These are phyloP conservation scores for Rhyacichthys aspro DNA, from an alignment of 2,797 vertebrate genomes.

Conservation along the genomic window DNA sequence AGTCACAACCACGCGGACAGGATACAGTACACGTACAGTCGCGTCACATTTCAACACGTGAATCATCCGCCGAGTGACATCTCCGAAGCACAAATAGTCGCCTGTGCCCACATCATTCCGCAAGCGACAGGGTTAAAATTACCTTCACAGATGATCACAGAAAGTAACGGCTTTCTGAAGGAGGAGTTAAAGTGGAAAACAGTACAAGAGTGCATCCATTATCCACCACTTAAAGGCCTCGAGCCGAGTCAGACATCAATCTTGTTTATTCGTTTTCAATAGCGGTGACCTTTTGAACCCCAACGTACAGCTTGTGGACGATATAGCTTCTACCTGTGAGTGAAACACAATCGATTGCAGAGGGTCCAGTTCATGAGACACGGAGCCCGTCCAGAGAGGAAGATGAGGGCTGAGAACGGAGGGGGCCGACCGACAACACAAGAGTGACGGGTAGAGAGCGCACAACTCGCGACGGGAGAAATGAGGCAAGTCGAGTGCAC, in stretches of 20 bases:
- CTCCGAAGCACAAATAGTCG: slow-evolving; percentile 19
- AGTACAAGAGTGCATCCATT: slow-evolving; percentile 30
- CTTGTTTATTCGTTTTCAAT: slow-evolving; percentile 51
- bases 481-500: slow-evolving; percentile 55
- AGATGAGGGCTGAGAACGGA: slow-evolving; percentile 21
- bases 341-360: slow-evolving; percentile 53
- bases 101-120: slow-evolving; percentile 19
- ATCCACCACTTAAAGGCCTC: slow-evolving; percentile 34
- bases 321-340: slow-evolving; percentile 46
- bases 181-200: not conserved
- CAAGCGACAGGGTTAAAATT: slow-evolving; percentile 1
- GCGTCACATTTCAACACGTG: slow-evolving; percentile 22
- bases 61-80: slow-evolving; percentile 43
- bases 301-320: slow-evolving; percentile 40
- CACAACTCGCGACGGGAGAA: slow-evolving; percentile 21
- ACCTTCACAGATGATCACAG: slow-evolving; percentile 6
- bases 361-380: slow-evolving; percentile 20
- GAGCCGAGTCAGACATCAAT: slow-evolving; percentile 25
- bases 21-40: slow-evolving; percentile 28
- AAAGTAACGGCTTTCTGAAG: not conserved
- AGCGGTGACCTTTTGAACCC: slow-evolving; percentile 53
- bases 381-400: slow-evolving; percentile 19
- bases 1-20: slow-evolving; percentile 28
- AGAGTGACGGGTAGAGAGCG: slow-evolving; percentile 59
- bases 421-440: slow-evolving; percentile 46